A percentile compares a stretch with the other conserved stretches of the same genome.
Conservation (phyloP, 2,888 invertebrate species). For the Rhamnusium bicolor region DNA sequence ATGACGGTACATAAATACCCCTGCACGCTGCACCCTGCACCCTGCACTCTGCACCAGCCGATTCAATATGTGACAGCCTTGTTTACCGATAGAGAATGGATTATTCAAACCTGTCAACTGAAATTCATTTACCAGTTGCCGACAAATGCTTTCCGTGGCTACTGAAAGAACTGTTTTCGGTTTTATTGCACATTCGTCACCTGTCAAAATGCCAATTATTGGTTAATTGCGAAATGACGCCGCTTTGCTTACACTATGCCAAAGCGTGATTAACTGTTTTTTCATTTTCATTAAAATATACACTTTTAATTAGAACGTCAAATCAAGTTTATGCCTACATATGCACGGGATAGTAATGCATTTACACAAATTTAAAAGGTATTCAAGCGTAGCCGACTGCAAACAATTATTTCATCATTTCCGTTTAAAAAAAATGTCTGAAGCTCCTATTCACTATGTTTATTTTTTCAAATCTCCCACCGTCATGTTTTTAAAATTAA, state of each 20-base stretch:
- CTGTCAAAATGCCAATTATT: slow-evolving; percentile 62
- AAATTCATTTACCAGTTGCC: slow-evolving; percentile 64
- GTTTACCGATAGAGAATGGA: slow-evolving; percentile 68
- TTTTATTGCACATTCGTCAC: slow-evolving; percentile 59
- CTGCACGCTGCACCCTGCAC: slow-evolving; percentile 53
- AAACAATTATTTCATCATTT: too few relatives aligned
- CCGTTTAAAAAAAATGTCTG: too few relatives aligned
- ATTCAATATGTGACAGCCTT: slow-evolving; percentile 69
- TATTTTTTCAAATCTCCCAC: too few relatives aligned
- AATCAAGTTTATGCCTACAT: too few relatives aligned
- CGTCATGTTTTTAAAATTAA: too few relatives aligned
- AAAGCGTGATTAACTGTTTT: slow-evolving; percentile 51
- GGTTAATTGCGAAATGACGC: slow-evolving; percentile 58
- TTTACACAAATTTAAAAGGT: too few relatives aligned
- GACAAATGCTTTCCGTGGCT: slow-evolving; percentile 60
- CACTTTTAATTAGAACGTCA: not conserved
- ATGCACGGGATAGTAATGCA: too few relatives aligned
- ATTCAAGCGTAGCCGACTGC: too few relatives aligned
- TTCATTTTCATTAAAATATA: slow-evolving; percentile 40
- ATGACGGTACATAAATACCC: slow-evolving; percentile 67
- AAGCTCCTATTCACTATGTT: too few relatives aligned
- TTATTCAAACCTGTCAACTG: slow-evolving; percentile 69
- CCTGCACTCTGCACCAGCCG: slow-evolving; percentile 51
- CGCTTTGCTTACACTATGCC: slow-evolving; percentile 39
- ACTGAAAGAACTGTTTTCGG: slow-evolving; percentile 58